Percentiles rank a stretch among this genome's conserved stretches.
Evolutionary conservation across 2,888 invertebrate genomes (phyloP).

Genomic region (Acanthosepion lycidas): DNA sequence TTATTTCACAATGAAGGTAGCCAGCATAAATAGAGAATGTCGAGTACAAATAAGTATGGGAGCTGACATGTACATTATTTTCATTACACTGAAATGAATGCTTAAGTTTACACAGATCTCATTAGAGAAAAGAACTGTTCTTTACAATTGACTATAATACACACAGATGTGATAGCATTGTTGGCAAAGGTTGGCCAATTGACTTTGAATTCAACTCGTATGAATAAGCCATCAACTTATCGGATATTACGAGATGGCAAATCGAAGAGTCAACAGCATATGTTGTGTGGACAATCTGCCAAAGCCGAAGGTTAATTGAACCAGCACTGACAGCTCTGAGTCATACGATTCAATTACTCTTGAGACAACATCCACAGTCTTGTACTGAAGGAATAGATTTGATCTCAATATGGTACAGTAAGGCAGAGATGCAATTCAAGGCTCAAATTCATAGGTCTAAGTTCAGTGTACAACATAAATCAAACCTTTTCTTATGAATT

Average conservation of each 20-base stretch:
- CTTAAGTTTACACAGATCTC: background rate
- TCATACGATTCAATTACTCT: background rate
- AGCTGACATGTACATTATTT: background rate
- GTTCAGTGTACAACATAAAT: background rate
- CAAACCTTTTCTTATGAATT: background rate
- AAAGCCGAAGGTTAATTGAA: slow-evolving; percentile 8
- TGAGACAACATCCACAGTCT: background rate
- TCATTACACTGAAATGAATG: background rate
- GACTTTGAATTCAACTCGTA: background rate
- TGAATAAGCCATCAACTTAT: background rate
- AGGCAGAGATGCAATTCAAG: background rate
- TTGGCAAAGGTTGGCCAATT: background rate
- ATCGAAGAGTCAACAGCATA: background rate
- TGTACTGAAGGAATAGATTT: background rate
- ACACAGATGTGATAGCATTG: background rate
- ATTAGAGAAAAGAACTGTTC: background rate
- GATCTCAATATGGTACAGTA: background rate
- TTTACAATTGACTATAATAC: background rate
- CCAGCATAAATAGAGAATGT: background rate
- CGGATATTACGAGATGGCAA: background rate
- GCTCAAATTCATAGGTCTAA: background rate
- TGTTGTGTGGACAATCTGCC: background rate
- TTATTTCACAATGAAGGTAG: background rate
- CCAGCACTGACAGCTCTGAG: background rate
- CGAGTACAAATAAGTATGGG: background rate